Conservation (phyloP, 2,113 vertebrate species). For the Megaptera novaeangliae region DNA sequence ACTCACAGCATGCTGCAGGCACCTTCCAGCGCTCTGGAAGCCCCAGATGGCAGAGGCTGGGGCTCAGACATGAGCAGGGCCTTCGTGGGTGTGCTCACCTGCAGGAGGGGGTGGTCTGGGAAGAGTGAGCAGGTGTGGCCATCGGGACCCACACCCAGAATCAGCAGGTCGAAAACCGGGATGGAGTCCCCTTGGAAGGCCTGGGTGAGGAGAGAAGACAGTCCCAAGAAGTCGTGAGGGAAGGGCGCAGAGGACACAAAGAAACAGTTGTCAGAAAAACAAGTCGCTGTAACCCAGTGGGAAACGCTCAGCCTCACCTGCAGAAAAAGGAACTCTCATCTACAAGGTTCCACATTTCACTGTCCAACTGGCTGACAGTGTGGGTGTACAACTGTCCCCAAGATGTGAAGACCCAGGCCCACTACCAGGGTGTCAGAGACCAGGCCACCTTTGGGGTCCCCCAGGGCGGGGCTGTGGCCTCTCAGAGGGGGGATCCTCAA, state of each 20-base stretch:
- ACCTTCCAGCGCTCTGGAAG: not conserved
- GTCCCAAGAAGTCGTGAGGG: not conserved
- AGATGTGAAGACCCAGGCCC: not conserved
- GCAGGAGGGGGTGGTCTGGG: conserved; percentile 89
- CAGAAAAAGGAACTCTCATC: not conserved
- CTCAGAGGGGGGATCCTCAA: not conserved
- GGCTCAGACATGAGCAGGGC: not conserved
- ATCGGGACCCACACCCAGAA: conserved; percentile 93
- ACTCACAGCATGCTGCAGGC: not conserved
- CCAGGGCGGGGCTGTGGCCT: not conserved
- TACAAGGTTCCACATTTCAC: not conserved
- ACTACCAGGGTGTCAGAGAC: not conserved
- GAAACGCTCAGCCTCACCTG: not conserved
- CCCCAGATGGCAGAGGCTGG: not conserved
- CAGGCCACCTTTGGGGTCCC: not conserved
- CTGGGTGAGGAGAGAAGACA: conserved; percentile 68
- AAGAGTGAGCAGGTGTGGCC: conserved; percentile 96
- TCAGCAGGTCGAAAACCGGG: conserved; percentile 90
- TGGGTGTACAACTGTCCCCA: not conserved
- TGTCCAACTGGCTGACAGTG: not conserved
- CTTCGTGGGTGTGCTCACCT: conserved; percentile 79
- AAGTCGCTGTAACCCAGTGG: not conserved
- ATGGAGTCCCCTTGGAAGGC: conserved; percentile 84
- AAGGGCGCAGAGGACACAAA: not conserved
- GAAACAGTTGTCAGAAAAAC: not conserved